Conservation (phyloP, 2,888 invertebrate species). For the Synergus gifuensis region DNA sequence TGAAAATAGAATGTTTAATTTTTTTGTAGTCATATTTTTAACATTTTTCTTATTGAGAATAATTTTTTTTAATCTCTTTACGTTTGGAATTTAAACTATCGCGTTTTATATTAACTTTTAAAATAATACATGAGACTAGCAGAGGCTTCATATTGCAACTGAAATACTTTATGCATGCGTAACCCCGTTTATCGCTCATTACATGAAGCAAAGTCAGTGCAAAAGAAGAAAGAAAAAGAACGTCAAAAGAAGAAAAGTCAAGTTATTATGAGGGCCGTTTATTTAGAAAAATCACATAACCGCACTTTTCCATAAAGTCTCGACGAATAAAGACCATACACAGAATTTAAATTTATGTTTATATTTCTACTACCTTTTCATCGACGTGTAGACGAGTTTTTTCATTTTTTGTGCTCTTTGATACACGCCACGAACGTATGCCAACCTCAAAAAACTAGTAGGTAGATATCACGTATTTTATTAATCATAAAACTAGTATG, state of each 20-base stretch:
- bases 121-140: not conserved
- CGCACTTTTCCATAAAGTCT: not conserved
- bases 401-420: not conserved
- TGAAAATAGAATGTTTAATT: too few relatives aligned
- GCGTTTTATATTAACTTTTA: not conserved
- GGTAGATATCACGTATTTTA: conserved; percentile 53
- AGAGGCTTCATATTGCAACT: not conserved
- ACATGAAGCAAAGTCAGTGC: not conserved
- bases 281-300: conserved; percentile 18
- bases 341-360: not conserved
- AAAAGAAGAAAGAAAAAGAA: not conserved
- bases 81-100: not conserved
- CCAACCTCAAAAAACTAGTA: conserved; percentile 50
- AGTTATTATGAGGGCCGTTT: not conserved
- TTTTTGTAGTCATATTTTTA: too few relatives aligned
- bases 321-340: not conserved
- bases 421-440: conserved; percentile 19
- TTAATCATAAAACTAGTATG: conserved; percentile 51
- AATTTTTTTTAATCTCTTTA: not conserved
- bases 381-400: not conserved
- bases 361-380: not conserved
- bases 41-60: not conserved
- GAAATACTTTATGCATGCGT: conserved; percentile 1
- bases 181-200: conserved; percentile 23
- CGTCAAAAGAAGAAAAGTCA: not conserved